Percentiles rank a stretch among this genome's conserved stretches.
Conservation (phyloP, 2,888 invertebrate species). For the Mesorhabditis belari region DNA sequence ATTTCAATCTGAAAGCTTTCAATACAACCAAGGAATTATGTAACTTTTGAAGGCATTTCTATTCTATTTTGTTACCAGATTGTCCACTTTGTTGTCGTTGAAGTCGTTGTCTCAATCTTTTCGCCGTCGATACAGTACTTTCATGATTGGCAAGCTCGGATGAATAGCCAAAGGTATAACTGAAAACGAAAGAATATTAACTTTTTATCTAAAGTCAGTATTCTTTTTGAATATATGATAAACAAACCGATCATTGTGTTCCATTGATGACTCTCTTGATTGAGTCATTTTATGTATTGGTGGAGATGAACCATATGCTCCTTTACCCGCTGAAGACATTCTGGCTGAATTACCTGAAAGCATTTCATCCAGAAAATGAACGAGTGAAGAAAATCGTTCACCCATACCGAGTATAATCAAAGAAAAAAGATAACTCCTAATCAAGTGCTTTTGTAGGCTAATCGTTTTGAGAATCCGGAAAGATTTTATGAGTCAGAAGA, state of each 20-base stretch:
- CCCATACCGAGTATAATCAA: too few relatives aligned
- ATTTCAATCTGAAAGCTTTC: too few relatives aligned
- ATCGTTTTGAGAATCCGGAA: too few relatives aligned
- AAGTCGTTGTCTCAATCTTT: conserved; percentile 46
- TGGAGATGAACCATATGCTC: not conserved
- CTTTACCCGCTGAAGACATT: not conserved
- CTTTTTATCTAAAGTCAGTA: not conserved
- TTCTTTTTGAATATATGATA: too few relatives aligned
- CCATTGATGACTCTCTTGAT: not conserved
- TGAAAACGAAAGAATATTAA: conserved; percentile 7
- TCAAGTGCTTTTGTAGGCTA: too few relatives aligned
- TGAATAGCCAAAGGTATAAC: conserved; percentile 50
- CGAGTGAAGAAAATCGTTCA: too few relatives aligned
- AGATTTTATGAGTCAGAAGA: not conserved
- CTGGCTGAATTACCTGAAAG: too few relatives aligned
- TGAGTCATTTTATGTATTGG: not conserved
- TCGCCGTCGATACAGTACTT: conserved; percentile 49
- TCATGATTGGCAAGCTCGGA: conserved; percentile 45
- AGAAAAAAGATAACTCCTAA: too few relatives aligned
- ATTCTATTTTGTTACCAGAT: too few relatives aligned
- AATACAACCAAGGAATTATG: too few relatives aligned
- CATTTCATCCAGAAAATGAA: too few relatives aligned
- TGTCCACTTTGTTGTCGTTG: conserved; percentile 50
- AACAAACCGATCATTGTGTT: not conserved
- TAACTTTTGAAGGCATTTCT: too few relatives aligned